A percentile compares a stretch with the other conserved stretches of the same genome.
phyloP scores from a whole-genome alignment of 2,113 vertebrate species.

The Capreolus pygargus region DNA sequence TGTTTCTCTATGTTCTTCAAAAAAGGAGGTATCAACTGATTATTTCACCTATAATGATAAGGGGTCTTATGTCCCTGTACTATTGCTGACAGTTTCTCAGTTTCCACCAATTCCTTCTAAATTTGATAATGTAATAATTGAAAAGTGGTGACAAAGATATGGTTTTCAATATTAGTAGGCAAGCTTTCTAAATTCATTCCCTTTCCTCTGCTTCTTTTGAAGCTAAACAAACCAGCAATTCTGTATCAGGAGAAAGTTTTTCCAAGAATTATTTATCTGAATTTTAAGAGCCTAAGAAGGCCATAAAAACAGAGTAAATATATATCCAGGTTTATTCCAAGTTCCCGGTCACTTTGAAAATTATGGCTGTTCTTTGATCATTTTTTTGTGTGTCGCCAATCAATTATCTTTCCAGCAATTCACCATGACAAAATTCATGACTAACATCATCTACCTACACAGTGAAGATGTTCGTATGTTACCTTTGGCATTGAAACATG shows the following conservation, averaged over 20 bases:
- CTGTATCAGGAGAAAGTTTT: neutral
- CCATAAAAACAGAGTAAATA: neutral
- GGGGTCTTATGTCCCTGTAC: neutral
- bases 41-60: neutral
- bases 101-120: neutral
- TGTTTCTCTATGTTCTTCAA: neutral
- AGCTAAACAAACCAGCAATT: neutral
- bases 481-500: conserved; percentile 25
- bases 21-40: neutral
- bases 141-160: neutral
- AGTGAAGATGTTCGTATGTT: neutral
- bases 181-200: neutral
- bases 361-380: neutral
- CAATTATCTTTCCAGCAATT: neutral
- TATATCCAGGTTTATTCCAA: neutral
- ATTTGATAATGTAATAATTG: neutral
- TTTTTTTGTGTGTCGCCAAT: neutral
- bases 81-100: neutral
- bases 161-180: neutral
- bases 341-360: conserved; percentile 41
- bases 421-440: conserved; percentile 9
- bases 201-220: neutral
- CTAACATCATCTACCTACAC: neutral
- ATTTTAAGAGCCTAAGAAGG: neutral
- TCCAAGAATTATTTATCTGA: neutral